A percentile compares a stretch with the other conserved stretches of the same genome.
Conservation (phyloP, 2,888 invertebrate species). For the Timema podura region DNA sequence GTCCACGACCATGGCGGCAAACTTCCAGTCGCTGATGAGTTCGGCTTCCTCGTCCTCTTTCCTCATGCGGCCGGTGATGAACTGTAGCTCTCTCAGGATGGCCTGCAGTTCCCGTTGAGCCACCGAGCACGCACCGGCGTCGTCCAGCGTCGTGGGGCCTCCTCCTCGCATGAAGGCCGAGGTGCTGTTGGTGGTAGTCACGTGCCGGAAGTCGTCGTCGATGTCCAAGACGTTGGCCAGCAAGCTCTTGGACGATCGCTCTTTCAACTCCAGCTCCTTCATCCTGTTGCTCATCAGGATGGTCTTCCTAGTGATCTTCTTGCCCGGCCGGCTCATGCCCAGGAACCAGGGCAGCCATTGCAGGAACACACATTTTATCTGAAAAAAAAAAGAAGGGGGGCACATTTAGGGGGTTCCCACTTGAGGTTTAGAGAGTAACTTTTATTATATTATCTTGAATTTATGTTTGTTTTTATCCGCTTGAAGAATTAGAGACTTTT, state of each 20-base stretch:
- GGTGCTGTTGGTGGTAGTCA: conserved; percentile 36
- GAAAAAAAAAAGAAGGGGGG: conserved; percentile 30
- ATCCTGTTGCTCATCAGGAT: conserved; percentile 86
- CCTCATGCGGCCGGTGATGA: conserved; percentile 90
- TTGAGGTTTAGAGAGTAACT: too few relatives aligned
- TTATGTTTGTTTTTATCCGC: too few relatives aligned
- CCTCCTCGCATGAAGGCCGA: conserved; percentile 44
- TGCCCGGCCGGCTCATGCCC: conserved; percentile 93
- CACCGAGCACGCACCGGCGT: conserved; percentile 51
- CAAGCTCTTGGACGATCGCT: conserved; percentile 89
- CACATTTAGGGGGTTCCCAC: too few relatives aligned
- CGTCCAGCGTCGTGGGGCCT: conserved; percentile 65
- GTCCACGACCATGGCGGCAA: conserved; percentile 98
- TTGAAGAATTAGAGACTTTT: too few relatives aligned
- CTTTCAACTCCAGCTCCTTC: conserved; percentile 89
- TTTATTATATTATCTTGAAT: too few relatives aligned
- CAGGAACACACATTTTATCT: conserved; percentile 93
- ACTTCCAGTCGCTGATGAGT: conserved; percentile 95
- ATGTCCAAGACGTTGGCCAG: conserved; percentile 94
- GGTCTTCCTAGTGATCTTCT: conserved; percentile 86
- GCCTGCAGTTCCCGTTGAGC: conserved; percentile 83
- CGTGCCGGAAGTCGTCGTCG: conserved; percentile 87
- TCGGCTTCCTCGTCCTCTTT: conserved; percentile 92
- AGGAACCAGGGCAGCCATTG: conserved; percentile 97
- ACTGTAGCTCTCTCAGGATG: conserved; percentile 89